Conservation (phyloP, 2,113 vertebrate genomes). For the Aplodontia rufa region DNA sequence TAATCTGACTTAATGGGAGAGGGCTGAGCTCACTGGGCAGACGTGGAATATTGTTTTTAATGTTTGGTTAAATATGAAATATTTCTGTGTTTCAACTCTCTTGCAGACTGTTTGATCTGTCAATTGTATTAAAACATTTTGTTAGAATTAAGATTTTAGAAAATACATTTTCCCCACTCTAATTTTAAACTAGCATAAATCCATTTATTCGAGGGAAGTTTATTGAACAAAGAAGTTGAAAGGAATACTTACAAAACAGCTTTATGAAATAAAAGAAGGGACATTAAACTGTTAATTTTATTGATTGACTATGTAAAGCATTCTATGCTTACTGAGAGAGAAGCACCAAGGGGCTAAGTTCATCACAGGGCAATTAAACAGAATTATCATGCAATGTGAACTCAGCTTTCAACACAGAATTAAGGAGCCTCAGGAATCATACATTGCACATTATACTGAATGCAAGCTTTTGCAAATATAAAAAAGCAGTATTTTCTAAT, state of each 20-base stretch:
- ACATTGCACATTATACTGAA: neutral
- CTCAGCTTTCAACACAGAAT: slow-evolving; percentile 25
- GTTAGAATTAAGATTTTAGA: slow-evolving; percentile 59
- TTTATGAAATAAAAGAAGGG: slow-evolving; percentile 33
- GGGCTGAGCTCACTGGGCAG: neutral
- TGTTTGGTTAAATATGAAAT: slow-evolving; percentile 54
- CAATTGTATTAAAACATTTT: slow-evolving; percentile 45
- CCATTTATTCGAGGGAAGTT: slow-evolving; percentile 58
- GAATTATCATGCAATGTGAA: slow-evolving; percentile 43
- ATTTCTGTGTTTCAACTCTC: slow-evolving; percentile 54
- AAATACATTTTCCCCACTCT: slow-evolving; percentile 19
- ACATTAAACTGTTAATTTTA: slow-evolving; percentile 54
- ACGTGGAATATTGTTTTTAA: slow-evolving; percentile 16
- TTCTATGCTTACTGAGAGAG: slow-evolving; percentile 15
- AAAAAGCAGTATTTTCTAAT: slow-evolving; percentile 18
- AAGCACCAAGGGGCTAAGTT: neutral
- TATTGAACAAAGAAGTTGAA: slow-evolving; percentile 49
- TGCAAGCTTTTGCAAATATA: neutral
- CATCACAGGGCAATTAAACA: slow-evolving; percentile 56
- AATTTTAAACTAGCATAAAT: slow-evolving; percentile 59
- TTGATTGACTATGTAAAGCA: slow-evolving; percentile 28
- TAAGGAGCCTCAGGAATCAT: neutral
- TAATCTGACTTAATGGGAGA: neutral
- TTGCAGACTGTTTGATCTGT: slow-evolving; percentile 66
- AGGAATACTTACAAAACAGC: slow-evolving; percentile 43